These are phyloP conservation scores for Eupithecia exiguata DNA, from an alignment of 2,888 invertebrate genomes.

Conservation along the genomic window DNA sequence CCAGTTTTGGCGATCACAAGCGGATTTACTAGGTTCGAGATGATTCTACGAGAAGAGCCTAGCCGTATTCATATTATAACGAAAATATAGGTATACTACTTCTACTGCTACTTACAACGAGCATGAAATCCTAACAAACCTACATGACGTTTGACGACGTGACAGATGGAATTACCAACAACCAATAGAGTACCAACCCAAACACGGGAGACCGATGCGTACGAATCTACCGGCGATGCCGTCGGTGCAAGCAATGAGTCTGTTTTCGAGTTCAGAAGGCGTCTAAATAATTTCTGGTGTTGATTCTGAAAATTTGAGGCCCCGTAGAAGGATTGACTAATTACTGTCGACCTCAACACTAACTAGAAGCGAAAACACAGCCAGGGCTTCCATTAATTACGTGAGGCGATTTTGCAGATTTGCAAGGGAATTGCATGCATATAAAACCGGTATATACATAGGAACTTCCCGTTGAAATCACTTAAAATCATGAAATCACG, in stretches of 20 bases:
- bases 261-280: neutral
- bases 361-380: neutral
- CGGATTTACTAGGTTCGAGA: neutral
- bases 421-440: no score
- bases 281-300: neutral
- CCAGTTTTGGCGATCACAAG: neutral
- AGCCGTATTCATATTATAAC: neutral
- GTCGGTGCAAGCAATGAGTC: neutral
- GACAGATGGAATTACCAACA: neutral
- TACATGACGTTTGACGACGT: neutral
- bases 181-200: constrained; percentile 1
- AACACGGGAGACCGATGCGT: neutral
- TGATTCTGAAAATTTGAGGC: neutral
- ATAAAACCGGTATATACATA: no score
- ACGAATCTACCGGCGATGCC: neutral
- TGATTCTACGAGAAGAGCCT: neutral
- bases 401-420: no score
- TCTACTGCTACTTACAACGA: neutral
- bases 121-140: neutral
- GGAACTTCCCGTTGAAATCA: no score
- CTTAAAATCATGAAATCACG: no score
- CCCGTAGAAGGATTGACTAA: neutral
- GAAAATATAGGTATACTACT: neutral
- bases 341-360: neutral
- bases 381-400: neutral